Conservation (phyloP, 2,888 invertebrate genomes). For the Chrysolina americana region DNA sequence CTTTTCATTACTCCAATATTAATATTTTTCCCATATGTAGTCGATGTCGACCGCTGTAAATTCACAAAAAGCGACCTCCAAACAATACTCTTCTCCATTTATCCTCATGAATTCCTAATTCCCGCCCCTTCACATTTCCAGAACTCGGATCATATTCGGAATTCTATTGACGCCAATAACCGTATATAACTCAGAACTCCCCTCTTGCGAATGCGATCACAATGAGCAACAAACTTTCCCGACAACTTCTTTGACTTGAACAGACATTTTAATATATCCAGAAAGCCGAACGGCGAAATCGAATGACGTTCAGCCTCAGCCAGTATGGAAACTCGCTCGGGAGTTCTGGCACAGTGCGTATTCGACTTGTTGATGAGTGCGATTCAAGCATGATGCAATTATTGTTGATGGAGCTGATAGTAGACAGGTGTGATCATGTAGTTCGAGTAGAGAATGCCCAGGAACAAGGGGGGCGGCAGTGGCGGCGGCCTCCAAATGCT, state of each 20-base stretch:
- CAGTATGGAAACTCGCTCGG: not conserved
- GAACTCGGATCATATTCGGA: not conserved
- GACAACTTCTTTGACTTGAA: not conserved
- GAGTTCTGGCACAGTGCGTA: conserved; percentile 38
- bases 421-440: conserved; percentile 8
- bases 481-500: not conserved
- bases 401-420: conserved; percentile 26
- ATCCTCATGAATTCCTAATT: not conserved
- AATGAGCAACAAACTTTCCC: not conserved
- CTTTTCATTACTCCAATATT: too few relatives aligned
- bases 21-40: too few relatives aligned
- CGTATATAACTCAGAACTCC: not conserved
- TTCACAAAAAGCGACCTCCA: too few relatives aligned
- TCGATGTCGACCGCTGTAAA: too few relatives aligned
- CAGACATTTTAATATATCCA: not conserved
- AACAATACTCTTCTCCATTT: too few relatives aligned
- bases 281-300: not conserved
- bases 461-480: not conserved
- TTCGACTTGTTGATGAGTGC: conserved; percentile 37
- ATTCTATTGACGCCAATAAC: not conserved
- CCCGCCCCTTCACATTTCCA: not conserved
- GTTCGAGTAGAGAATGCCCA: not conserved
- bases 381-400: conserved; percentile 31
- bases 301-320: not conserved
- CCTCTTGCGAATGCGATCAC: not conserved